Conservation (phyloP, 2,797 vertebrate species). For the Schizopygopsis pylzovi region DNA sequence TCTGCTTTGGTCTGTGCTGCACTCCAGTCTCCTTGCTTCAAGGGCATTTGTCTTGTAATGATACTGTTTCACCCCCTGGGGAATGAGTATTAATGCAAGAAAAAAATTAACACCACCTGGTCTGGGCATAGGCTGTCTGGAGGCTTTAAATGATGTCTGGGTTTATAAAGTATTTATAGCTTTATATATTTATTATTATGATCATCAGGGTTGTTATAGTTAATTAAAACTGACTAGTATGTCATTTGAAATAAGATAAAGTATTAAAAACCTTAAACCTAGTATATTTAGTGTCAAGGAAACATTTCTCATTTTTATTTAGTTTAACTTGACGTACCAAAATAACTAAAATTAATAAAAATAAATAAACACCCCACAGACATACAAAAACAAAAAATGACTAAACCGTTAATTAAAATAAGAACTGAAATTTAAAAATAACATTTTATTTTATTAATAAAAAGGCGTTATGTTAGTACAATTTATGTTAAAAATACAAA, state of each 20-base stretch:
- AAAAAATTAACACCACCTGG: constrained; percentile 34
- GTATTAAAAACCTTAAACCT: background rate
- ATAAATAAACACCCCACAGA: too few relatives aligned
- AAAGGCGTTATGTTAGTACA: background rate
- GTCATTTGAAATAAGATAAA: background rate
- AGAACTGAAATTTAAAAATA: background rate
- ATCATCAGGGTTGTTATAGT: background rate
- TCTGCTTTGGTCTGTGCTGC: constrained; percentile 7
- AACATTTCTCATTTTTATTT: background rate
- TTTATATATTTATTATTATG: background rate
- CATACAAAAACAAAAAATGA: too few relatives aligned
- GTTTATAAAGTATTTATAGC: background rate
- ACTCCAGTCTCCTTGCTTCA: constrained; percentile 40
- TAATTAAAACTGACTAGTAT: background rate
- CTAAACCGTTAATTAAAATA: background rate
- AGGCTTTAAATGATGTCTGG: background rate
- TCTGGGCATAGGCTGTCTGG: constrained; percentile 15
- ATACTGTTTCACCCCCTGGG: constrained; percentile 21
- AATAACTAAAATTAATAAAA: background rate
- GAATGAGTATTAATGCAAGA: constrained; percentile 12
- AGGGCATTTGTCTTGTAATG: constrained; percentile 52
- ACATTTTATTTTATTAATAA: background rate
- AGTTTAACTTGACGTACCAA: background rate
- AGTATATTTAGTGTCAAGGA: background rate
- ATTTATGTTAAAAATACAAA: background rate